Percentiles rank a stretch among this genome's conserved stretches.
These are phyloP conservation scores for Hirtodrosophila confusa DNA, from an alignment of 2,888 invertebrate genomes.

Conservation along the genomic window DNA sequence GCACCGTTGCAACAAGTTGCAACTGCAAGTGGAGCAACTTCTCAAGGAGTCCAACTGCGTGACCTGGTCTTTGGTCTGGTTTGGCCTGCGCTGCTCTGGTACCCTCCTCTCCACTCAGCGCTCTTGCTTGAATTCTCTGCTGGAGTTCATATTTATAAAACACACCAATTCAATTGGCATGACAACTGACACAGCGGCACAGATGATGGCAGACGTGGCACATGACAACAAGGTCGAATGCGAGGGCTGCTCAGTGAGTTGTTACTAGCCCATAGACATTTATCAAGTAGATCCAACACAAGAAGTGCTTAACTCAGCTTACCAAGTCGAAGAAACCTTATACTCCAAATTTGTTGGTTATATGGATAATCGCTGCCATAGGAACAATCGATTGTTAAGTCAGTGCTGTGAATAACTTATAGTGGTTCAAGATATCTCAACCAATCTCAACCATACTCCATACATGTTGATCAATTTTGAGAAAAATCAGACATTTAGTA, in stretches of 20 bases:
- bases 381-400: too few species aligned
- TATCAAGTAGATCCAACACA: too few species aligned
- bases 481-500: too few species aligned
- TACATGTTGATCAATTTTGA: too few species aligned
- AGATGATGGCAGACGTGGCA: constrained; percentile 20
- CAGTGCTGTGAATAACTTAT: too few species aligned
- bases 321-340: too few species aligned
- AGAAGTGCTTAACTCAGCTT: too few species aligned
- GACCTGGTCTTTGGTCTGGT: constrained; percentile 25
- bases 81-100: constrained; percentile 13
- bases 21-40: constrained; percentile 64
- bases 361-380: too few species aligned
- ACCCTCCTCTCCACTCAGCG: constrained; percentile 14
- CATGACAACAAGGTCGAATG: constrained; percentile 10
- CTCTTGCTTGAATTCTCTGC: constrained; percentile 29
- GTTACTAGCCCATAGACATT: not conserved
- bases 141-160: constrained; percentile 63
- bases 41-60: constrained; percentile 54
- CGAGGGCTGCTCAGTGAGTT: constrained; percentile 12
- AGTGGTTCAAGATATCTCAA: too few species aligned
- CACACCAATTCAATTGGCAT: constrained; percentile 68
- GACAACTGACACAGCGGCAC: constrained; percentile 61
- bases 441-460: too few species aligned
- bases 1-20: constrained; percentile 73
- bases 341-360: too few species aligned